phyloP scores from a whole-genome alignment of 2,113 vertebrate species.

The Pomatorhinus ruficollis region DNA sequence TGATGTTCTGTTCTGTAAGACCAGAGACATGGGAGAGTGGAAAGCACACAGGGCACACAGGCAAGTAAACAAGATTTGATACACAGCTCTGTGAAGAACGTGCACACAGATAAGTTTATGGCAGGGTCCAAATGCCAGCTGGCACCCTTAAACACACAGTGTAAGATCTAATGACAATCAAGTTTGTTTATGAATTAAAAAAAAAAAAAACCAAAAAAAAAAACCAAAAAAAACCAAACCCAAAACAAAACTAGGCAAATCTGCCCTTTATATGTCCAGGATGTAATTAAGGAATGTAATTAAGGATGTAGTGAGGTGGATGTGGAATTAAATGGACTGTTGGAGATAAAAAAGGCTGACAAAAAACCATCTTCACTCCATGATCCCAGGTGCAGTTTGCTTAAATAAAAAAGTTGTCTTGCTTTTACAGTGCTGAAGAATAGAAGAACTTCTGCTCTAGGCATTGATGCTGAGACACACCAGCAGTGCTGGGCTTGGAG shows the following conservation, averaged over 20 bases:
- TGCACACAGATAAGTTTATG: not conserved
- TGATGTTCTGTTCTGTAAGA: not conserved
- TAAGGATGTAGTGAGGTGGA: not conserved
- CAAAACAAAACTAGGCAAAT: not conserved
- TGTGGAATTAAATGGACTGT: not conserved
- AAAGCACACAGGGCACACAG: not conserved
- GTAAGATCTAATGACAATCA: not conserved
- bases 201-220: not conserved
- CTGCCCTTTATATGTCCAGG: not conserved
- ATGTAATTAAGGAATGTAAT: conserved; percentile 3
- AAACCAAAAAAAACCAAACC: not conserved
- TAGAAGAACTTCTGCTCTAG: not conserved
- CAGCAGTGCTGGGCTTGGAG: not conserved
- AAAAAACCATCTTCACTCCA: not conserved
- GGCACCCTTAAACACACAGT: not conserved
- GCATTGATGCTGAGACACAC: not conserved
- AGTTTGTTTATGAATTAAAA: not conserved
- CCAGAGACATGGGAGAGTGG: not conserved
- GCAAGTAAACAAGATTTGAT: not conserved
- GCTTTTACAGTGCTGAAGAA: not conserved
- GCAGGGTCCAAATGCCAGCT: not conserved
- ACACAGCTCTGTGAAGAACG: not conserved
- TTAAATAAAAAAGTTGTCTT: not conserved
- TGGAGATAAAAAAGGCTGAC: not conserved
- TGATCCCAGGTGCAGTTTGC: not conserved